Base-by-base conservation (phyloP, 2,113 vertebrate species). In the Gymnorhina tibicen region DNA sequence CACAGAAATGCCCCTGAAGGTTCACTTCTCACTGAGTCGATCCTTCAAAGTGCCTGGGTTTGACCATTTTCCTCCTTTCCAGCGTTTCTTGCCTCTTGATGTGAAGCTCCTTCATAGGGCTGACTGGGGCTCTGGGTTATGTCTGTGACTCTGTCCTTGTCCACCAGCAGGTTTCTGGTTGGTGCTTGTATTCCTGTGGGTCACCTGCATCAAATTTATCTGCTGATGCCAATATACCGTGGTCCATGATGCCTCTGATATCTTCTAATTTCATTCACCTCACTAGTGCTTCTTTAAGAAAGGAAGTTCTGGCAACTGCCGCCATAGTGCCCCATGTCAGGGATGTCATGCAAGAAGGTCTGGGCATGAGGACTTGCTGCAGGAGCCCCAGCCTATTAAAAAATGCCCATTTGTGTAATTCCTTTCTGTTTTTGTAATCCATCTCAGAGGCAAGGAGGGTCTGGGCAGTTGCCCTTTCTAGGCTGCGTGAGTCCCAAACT, bases 261-360 rank as follows among this genome's bases (percentile, higher is more conserved):
- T 7, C 32, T 66, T 11, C 49, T 86, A 44, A 73, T 89, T 83
- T 28, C 49, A 56, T 75, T 68, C 11, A 39, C 4, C 24, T 81
- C 28, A 35, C 16, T 39, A 28, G 13, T 19, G 8, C 6, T 87
- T 63, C 24, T 42, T 62, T 37, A 23, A 44, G 67, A 82, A 32
- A 35, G 64, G 5, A 20, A 83, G 62, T 37, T 79, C 67, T 67
- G 33, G 9, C 8, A 14, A 7, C 16, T 46, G 30, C 49, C 66
- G 30, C 46, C 0, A 0, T 33, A 13, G 11, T 73, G 33, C 16
- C 32, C 24, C 5, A 1, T 9, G 9, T 32, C 5, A 4, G 17
- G 14, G 11, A 18, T 58, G 28, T 30, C 70, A 37, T 3, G 1
- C 39, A 15, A n/a, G 70, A 91, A 67, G 30, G 35, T 44, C 59